These are phyloP conservation scores for Zaprionus bogoriensis DNA, from an alignment of 2,888 invertebrate genomes.

Conservation along the genomic window DNA sequence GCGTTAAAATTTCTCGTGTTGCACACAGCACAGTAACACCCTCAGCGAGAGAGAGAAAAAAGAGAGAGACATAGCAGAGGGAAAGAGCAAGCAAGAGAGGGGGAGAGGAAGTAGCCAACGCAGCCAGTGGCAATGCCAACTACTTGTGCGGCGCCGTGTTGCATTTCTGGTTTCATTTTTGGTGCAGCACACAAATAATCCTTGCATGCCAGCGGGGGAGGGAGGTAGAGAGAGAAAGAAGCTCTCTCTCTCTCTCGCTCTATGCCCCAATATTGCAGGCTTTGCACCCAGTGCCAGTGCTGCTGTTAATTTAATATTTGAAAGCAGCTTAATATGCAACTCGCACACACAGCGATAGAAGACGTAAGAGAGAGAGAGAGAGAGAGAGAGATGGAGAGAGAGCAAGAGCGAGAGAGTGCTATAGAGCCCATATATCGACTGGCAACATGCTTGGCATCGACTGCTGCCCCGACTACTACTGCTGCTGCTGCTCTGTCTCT, in stretches of 20 bases:
- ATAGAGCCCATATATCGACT: slow-evolving; percentile 40
- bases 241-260: too few relatives aligned
- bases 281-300: slow-evolving; percentile 34
- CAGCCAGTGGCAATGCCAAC: slow-evolving; percentile 15
- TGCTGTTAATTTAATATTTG: slow-evolving; percentile 76
- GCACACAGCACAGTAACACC: slow-evolving; percentile 12
- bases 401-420: not conserved
- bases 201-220: slow-evolving; percentile 22
- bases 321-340: slow-evolving; percentile 74
- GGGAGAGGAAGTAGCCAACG: not conserved
- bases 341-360: slow-evolving; percentile 39
- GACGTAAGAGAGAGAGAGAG: not conserved
- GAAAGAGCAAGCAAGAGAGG: not conserved
- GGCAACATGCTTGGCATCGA: slow-evolving; percentile 35
- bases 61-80: too few relatives aligned
- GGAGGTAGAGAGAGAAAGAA: not conserved
- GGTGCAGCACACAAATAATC: slow-evolving; percentile 57
- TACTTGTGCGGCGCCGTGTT: slow-evolving; percentile 24
- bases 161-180: slow-evolving; percentile 43
- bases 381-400: slow-evolving; percentile 4
- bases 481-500: slow-evolving; percentile 1
- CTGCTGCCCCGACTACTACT: slow-evolving; percentile 21
- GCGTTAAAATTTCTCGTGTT: slow-evolving; percentile 64
- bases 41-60: not conserved
- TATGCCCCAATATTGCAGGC: slow-evolving; percentile 42